A percentile compares a stretch with the other conserved stretches of the same genome.
Conservation (phyloP, 2,888 invertebrate genomes). For the Drosophila siamana region DNA sequence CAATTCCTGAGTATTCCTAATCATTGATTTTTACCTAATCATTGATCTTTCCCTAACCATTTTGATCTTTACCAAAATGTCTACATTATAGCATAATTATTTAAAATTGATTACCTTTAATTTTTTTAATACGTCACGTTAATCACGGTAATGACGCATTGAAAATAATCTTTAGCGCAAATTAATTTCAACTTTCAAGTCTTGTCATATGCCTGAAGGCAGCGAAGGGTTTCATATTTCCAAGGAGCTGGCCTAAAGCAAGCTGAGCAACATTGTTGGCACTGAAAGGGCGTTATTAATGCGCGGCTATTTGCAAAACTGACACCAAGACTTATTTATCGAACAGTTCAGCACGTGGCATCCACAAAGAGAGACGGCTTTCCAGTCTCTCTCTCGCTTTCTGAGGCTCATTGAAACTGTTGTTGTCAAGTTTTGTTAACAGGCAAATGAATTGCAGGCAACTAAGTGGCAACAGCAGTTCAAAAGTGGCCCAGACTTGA, state of each 20-base stretch:
- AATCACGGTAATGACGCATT: background rate
- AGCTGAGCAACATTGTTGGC: slow-evolving; percentile 22
- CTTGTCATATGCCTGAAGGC: background rate
- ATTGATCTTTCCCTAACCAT: too few species aligned
- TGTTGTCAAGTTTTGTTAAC: slow-evolving; percentile 60
- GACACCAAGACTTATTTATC: slow-evolving; percentile 66
- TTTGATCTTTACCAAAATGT: too few species aligned
- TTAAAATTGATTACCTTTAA: too few species aligned
- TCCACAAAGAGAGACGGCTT: background rate
- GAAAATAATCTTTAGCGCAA: background rate
- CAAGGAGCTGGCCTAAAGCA: background rate
- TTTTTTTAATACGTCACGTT: background rate
- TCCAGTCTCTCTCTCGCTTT: background rate
- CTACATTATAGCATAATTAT: too few species aligned
- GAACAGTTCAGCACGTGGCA: slow-evolving; percentile 60
- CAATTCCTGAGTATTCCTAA: too few species aligned
- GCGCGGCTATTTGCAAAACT: slow-evolving; percentile 69
- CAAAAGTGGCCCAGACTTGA: slow-evolving; percentile 42
- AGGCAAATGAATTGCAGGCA: slow-evolving; percentile 63
- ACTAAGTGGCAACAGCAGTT: slow-evolving; percentile 59
- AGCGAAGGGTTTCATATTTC: slow-evolving; percentile 36
- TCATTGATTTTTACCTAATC: too few species aligned
- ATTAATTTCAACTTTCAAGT: slow-evolving; percentile 3
- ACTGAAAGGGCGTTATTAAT: slow-evolving; percentile 71
- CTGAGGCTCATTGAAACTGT: slow-evolving; percentile 2